These are phyloP conservation scores for Danio aesculapii DNA, from an alignment of 2,797 vertebrate genomes.

Conservation along the genomic window DNA sequence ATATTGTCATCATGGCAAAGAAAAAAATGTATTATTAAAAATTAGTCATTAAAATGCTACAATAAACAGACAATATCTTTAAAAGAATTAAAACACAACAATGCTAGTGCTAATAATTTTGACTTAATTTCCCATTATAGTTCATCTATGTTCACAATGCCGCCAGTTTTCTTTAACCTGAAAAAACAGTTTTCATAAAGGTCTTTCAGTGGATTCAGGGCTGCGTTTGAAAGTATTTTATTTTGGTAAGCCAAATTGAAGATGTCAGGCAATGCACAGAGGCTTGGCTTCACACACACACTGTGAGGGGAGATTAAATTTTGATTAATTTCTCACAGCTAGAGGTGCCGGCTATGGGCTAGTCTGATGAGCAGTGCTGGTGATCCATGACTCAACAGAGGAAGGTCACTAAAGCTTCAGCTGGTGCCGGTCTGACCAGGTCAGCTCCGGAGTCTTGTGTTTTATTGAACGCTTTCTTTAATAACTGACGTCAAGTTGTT, in stretches of 20 bases:
- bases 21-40: background rate
- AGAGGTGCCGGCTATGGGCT: slow-evolving; percentile 32
- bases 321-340: slow-evolving; percentile 61
- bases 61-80: no score
- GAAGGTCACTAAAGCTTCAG: slow-evolving; percentile 45
- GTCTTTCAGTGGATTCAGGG: slow-evolving; percentile 16
- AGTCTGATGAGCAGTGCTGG: slow-evolving; percentile 51
- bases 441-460: background rate
- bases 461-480: background rate
- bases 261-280: slow-evolving; percentile 54
- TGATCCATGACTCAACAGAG: slow-evolving; percentile 44
- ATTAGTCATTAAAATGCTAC: no score
- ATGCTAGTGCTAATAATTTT: no score
- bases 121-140: background rate
- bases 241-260: slow-evolving; percentile 53
- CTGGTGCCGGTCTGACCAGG: background rate
- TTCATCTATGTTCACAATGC: background rate
- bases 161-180: background rate
- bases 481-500: background rate
- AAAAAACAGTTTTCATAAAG: background rate
- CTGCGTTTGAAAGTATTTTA: slow-evolving; percentile 15
- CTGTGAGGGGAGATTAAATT: slow-evolving; percentile 61
- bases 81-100: no score
- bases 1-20: background rate
- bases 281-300: slow-evolving; percentile 45